These are phyloP conservation scores for Brachymystax lenok DNA, from an alignment of 2,797 vertebrate species.

Conservation along the genomic window DNA sequence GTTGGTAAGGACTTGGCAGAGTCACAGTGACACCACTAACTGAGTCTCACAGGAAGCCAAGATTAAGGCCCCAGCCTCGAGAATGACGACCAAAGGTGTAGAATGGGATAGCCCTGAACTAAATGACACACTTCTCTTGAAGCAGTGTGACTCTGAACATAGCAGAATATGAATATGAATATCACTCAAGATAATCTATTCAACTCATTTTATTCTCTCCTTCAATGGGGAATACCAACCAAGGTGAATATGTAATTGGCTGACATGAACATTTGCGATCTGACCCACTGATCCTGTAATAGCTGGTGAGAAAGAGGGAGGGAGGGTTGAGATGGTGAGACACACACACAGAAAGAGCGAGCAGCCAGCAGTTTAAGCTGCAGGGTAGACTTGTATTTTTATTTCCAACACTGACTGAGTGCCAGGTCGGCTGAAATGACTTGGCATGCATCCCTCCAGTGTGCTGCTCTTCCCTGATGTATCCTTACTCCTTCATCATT, in stretches of 20 bases:
- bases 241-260: not conserved
- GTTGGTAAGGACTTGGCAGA: not conserved
- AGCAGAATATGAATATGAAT: conserved; percentile 2
- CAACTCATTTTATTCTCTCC: not conserved
- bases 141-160: not conserved
- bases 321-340: not conserved
- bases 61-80: not conserved
- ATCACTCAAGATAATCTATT: not conserved
- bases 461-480: not conserved
- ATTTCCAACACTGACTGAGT: not conserved
- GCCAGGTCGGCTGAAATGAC: conserved; percentile 5
- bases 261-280: not conserved
- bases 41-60: conserved; percentile 29
- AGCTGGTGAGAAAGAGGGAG: not conserved
- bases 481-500: conserved; percentile 2
- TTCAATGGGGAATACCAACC: not conserved
- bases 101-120: not conserved
- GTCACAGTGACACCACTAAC: conserved; percentile 27
- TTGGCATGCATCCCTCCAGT: not conserved
- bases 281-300: not conserved
- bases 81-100: not conserved
- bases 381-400: not conserved
- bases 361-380: not conserved
- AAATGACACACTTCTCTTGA: not conserved
- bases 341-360: conserved; percentile 7